Base-by-base conservation (phyloP, 2,797 vertebrate genomes). In the Arrhamphus sclerolepis region DNA sequence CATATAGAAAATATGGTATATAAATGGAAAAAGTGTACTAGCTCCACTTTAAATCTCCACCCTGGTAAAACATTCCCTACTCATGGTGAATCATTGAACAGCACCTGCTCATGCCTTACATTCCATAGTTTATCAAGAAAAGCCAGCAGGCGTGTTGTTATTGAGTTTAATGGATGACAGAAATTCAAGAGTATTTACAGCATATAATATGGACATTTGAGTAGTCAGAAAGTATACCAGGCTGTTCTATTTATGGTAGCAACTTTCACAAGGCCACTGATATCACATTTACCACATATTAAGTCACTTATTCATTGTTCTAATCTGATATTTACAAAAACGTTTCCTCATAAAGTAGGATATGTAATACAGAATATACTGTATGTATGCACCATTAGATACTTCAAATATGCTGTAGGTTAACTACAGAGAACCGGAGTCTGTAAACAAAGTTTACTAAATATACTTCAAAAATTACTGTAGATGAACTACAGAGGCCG, bases 371-470 rank as follows among this genome's bases (percentile, higher is more conserved):
- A 65, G 18, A 41, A 13, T 29, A 47, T 19, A 58, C 65, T 63
- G 58, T 48, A 22, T 9, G 6, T 56, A 39, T 29, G 78, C 78
- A 87, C 78, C 77, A 63, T 70, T 11, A 63, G 53, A 81, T 76
- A 68, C 87, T 90, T 91, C 86, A 82, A 77, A 77, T 65, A 17
- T 28, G 62, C 81, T 89, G 90, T 70, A 90, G 90, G 55, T 75
- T 56, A 66, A 65, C 87, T 89, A 84, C 90, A 91, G 82, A 67
- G 70, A 89, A 80, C 84, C 84, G 83, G 90, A 91, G 89, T 89
- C 90, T 74, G 66, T 79, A 81, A 87, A 88, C 75, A 83, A 77
- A 41, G 43, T 56, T 64, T 52, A 78, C 63, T 49, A 57, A 56
- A 70, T 54, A 54, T 75, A 76, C 88, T 91, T 91, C 89, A 87